phyloP scores from a whole-genome alignment of 1,140 invertebrate genomes.

The Portunus trituberculatus region DNA sequence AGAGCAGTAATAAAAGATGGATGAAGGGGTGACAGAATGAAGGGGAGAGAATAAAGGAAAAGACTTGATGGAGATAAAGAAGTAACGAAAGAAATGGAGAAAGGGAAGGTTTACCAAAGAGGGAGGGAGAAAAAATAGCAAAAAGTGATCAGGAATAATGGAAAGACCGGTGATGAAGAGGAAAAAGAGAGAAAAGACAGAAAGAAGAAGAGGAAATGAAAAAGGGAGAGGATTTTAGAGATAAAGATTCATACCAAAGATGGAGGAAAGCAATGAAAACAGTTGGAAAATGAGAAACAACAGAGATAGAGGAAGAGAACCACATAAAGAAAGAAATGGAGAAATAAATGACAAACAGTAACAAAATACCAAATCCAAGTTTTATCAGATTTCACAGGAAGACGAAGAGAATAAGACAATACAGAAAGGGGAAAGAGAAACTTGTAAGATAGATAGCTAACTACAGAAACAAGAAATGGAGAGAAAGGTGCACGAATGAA shows the following conservation, averaged over 20 bases:
- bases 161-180: not conserved
- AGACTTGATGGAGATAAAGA: not conserved
- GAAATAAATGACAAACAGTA: not conserved
- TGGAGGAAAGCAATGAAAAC: not conserved
- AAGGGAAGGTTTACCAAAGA: not conserved
- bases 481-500: too few relatives aligned
- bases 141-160: not conserved
- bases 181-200: constrained; percentile 37
- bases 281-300: not conserved
- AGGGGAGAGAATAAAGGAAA: not conserved
- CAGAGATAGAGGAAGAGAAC: not conserved
- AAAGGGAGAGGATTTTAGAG: not conserved
- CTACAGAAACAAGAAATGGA: too few relatives aligned
- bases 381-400: too few relatives aligned
- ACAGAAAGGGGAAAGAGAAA: too few relatives aligned
- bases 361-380: too few relatives aligned
- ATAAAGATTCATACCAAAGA: not conserved
- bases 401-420: too few relatives aligned
- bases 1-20: not conserved
- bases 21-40: not conserved
- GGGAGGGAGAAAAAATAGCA: not conserved
- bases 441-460: too few relatives aligned
- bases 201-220: not conserved
- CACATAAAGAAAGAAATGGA: not conserved
- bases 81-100: not conserved